phyloP scores from a whole-genome alignment of 2,797 vertebrate species.

The Craterocephalus amniculus region DNA sequence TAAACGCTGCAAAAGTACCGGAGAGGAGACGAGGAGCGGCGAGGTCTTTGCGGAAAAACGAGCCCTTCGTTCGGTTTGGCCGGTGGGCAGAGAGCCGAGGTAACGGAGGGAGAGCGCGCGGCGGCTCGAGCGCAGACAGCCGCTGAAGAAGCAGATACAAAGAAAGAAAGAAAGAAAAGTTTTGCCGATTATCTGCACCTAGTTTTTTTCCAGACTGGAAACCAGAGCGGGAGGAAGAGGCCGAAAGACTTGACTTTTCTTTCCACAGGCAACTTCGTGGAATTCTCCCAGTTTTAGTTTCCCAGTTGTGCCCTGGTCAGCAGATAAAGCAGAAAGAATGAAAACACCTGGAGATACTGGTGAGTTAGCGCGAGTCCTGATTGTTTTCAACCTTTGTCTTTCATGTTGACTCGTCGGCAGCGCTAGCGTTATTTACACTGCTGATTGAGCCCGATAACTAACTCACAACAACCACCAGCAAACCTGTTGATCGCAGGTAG shows the following conservation, averaged over 20 bases:
- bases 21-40: conserved; percentile 33
- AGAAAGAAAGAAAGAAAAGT: conserved; percentile 38
- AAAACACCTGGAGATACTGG: conserved; percentile 85
- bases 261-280: conserved; percentile 65
- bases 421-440: background rate
- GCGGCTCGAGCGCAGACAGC: conserved; percentile 8
- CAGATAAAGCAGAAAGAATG: conserved; percentile 67
- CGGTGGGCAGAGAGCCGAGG: conserved; percentile 28
- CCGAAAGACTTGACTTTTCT: conserved; percentile 59
- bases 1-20: conserved; percentile 33
- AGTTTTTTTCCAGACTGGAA: conserved; percentile 59
- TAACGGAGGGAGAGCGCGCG: conserved; percentile 29
- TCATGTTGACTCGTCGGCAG: conserved; percentile 42
- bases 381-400: conserved; percentile 46
- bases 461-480: background rate
- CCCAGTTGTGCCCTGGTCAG: conserved; percentile 9
- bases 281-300: conserved; percentile 42
- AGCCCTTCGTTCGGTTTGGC: conserved; percentile 17
- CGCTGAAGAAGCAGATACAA: conserved; percentile 26
- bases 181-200: conserved; percentile 59
- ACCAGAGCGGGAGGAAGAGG: conserved; percentile 49
- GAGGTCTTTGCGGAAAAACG: conserved; percentile 26
- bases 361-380: conserved; percentile 60
- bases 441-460: conserved; percentile 25
- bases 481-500: conserved; percentile 57